A percentile compares a stretch with the other conserved stretches of the same genome.
phyloP scores from a whole-genome alignment of 2,888 invertebrate genomes.

The Caenorhabditis auriculariae region DNA sequence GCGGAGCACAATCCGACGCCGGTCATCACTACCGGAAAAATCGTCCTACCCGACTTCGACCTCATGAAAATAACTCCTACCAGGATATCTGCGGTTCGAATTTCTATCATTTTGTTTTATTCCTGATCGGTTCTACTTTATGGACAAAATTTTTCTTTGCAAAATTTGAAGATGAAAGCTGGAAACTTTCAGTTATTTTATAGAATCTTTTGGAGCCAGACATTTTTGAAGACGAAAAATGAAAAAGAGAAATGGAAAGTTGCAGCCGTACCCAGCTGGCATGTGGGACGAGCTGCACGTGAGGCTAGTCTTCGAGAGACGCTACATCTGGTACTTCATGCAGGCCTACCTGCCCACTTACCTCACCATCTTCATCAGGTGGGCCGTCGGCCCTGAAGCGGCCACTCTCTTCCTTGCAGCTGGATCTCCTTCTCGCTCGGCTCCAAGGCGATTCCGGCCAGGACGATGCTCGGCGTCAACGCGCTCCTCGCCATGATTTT shows the following conservation, averaged over 20 bases:
- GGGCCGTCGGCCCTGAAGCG: not conserved
- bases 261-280: slow-evolving; percentile 56
- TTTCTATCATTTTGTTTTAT: not conserved
- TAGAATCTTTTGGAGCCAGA: not conserved
- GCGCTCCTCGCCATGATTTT: slow-evolving; percentile 60
- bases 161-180: not conserved
- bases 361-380: slow-evolving; percentile 62
- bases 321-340: slow-evolving; percentile 62
- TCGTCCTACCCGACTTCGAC: slow-evolving; percentile 61
- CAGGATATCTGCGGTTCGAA: slow-evolving; percentile 25
- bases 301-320: slow-evolving; percentile 52
- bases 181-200: not conserved
- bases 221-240: too few species aligned
- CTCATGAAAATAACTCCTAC: slow-evolving; percentile 42
- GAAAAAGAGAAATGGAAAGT: too few species aligned
- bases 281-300: slow-evolving; percentile 63
- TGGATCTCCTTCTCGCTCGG: slow-evolving; percentile 63
- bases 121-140: not conserved
- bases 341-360: slow-evolving; percentile 63
- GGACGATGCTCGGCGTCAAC: slow-evolving; percentile 60
- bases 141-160: not conserved
- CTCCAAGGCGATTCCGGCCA: slow-evolving; percentile 59
- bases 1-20: slow-evolving; percentile 20
- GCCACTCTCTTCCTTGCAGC: slow-evolving; percentile 25
- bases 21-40: slow-evolving; percentile 40